These are phyloP conservation scores for Schizopygopsis malacanthus DNA, from an alignment of 2,797 vertebrate species.

Conservation along the genomic window DNA sequence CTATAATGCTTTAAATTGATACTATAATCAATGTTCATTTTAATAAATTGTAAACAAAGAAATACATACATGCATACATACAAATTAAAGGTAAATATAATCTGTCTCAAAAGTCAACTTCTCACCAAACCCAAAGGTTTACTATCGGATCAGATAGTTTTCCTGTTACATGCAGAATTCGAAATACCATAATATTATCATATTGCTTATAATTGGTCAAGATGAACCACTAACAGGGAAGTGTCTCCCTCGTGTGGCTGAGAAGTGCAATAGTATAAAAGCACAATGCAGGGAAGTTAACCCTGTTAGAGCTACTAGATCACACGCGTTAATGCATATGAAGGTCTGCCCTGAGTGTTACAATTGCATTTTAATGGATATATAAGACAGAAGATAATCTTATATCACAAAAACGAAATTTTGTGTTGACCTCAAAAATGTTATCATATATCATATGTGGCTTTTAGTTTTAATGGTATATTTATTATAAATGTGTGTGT, in stretches of 20 bases:
- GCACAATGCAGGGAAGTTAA: neutral
- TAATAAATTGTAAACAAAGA: neutral
- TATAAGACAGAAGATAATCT: neutral
- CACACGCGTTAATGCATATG: neutral
- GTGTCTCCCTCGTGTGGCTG: constrained; percentile 79
- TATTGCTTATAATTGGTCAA: neutral
- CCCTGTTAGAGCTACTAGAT: too few relatives aligned
- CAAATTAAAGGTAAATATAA: neutral
- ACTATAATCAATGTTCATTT: neutral
- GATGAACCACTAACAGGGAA: constrained; percentile 60
- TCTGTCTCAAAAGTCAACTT: neutral
- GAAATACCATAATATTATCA: neutral
- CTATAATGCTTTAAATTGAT: neutral
- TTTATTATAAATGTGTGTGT: neutral
- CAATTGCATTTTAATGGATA: neutral
- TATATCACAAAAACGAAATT: neutral
- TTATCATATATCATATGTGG: neutral
- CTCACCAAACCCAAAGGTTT: neutral
- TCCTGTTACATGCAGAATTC: neutral
- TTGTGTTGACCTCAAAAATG: neutral
- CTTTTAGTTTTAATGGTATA: neutral
- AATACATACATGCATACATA: neutral
- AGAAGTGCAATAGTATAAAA: constrained; percentile 78
- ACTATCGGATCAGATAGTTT: too few relatives aligned
- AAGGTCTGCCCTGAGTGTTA: neutral